Conservation (phyloP, 2,113 vertebrate genomes). For the Microcebus jonahi region DNA sequence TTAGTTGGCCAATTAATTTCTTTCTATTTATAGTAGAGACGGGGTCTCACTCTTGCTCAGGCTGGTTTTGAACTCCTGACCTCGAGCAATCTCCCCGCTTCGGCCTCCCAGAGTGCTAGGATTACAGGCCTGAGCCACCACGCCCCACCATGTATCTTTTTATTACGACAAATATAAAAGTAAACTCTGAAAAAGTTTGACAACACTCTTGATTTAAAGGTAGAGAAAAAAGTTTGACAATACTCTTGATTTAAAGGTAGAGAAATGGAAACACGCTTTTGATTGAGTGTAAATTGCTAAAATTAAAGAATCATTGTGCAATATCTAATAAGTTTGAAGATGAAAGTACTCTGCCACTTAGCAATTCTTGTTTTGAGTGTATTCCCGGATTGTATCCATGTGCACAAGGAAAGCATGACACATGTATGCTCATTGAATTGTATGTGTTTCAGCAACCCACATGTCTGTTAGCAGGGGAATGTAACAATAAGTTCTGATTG, state of each 20-base stretch:
- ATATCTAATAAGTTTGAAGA: neutral
- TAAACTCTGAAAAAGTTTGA: neutral
- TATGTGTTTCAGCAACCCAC: neutral
- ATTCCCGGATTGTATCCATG: neutral
- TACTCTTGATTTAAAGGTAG: neutral
- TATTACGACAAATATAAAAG: neutral
- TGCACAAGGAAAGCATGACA: neutral
- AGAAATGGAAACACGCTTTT: neutral
- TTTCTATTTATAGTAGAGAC: too few species aligned
- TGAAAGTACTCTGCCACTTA: neutral
- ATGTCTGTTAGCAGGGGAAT: neutral
- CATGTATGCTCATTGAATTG: neutral
- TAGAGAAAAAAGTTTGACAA: neutral
- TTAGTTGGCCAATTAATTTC: too few species aligned
- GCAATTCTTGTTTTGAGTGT: neutral
- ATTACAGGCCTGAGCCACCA: too few species aligned
- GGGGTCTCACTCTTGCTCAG: too few species aligned
- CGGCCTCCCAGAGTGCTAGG: too few species aligned
- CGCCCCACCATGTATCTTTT: neutral
- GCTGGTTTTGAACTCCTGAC: too few species aligned
- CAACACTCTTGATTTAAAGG: neutral
- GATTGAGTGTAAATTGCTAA: too few species aligned
- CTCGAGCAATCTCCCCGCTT: too few species aligned
- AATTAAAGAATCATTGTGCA: neutral
- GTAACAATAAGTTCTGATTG: neutral